Base-by-base conservation (phyloP, 2,113 vertebrate genomes). In the Siphamia tubifer region DNA sequence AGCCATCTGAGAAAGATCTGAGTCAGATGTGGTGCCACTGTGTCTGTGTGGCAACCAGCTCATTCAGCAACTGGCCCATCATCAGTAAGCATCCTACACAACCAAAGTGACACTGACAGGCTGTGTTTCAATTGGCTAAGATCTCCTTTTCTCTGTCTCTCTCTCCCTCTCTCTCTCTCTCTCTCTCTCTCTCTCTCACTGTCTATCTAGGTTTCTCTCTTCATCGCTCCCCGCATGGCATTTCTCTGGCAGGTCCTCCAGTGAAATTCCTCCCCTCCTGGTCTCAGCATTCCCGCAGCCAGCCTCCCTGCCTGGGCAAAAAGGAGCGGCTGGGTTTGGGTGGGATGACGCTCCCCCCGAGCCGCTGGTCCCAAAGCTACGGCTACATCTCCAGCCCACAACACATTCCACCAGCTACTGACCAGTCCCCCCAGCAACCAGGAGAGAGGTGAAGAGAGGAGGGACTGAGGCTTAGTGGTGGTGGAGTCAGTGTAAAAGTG, bases 161-260 rank as follows among this genome's bases (percentile, higher is more conserved):
- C 64, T 71, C 84, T 75, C 54, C 17, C 69, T 78, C 56, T 65
- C 68, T 38, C 61, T 83, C 82, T 58, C 85, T 90, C 89, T 89
- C 86, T 85, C n/a, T 63, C 69, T 24, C 45, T 42, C 72, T 72
- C 64, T 45, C 64, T 71, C 84, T 75, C 54, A 16, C 69, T 78
- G 53, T 65, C 68, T 38, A 64, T 83, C 82, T 75, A 85, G 84
- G 82, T 87, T 81, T 58, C 85, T 90, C 89, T 89, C 86, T 85
- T 86, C 85, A 84, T 90, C 77, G 79, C 86, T 89, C 86, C 40
- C 88, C 71, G 83, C 91, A 76, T 92, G 92, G 90, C 90, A 91
- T 90, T 91, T 93, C 77, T 85, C 90, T 92, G 91, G 92, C 92
- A 91, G 84, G 80, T 85, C 72, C 75, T 81, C 86, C 71, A 61